phyloP scores from a whole-genome alignment of 2,113 vertebrate species.

The Neomonachus schauinslandi region DNA sequence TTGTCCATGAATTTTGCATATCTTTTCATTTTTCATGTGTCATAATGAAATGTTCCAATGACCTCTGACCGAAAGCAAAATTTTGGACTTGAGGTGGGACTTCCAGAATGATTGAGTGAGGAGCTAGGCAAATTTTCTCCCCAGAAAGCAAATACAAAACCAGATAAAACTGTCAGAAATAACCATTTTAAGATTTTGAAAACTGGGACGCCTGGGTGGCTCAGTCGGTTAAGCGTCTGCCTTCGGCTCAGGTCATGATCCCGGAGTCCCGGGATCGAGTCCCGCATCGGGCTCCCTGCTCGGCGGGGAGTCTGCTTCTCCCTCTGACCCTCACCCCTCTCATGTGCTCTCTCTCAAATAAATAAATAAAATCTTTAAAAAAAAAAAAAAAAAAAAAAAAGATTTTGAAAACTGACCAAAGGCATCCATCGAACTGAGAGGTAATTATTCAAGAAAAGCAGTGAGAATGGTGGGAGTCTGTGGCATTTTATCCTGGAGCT shows the following conservation, averaged over 20 bases:
- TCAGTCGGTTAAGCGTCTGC: no score
- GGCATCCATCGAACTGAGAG: not conserved
- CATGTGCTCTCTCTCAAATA: no score
- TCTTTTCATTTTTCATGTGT: not conserved
- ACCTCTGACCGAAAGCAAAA: not conserved
- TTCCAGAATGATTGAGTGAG: not conserved
- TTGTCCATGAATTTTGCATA: not conserved
- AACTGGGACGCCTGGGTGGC: no score
- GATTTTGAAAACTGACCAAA: constrained; percentile 21
- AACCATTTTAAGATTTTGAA: constrained; percentile 14
- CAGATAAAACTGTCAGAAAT: not conserved
- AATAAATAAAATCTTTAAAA: no score
- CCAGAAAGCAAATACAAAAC: not conserved
- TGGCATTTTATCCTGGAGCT: not conserved
- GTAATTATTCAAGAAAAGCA: constrained; percentile 10
- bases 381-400: no score
- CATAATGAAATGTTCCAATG: not conserved
- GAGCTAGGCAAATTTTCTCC: not conserved
- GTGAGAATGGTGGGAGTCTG: not conserved
- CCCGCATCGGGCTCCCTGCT: no score
- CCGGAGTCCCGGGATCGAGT: no score
- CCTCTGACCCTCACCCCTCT: no score
- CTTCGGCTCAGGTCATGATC: no score
- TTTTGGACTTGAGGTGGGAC: not conserved
- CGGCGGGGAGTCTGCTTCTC: no score